Base-by-base conservation (phyloP, 1,140 invertebrate species). In the Homarus americanus region DNA sequence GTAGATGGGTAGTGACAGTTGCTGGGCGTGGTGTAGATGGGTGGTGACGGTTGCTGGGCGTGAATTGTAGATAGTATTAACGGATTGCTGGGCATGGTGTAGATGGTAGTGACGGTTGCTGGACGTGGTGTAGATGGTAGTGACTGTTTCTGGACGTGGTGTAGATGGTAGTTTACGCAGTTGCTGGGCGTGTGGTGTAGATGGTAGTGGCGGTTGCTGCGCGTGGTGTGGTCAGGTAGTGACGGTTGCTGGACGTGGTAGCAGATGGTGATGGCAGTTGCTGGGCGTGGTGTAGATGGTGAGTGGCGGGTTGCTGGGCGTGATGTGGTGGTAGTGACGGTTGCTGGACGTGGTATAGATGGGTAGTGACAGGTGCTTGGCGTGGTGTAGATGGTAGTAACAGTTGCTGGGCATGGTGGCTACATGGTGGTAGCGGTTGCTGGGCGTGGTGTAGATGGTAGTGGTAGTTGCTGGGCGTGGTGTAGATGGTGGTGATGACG, bases 241-340 rank as follows among this genome's bases (percentile, higher is more conserved):
- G 32, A n/a, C 32, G 17, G 63, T 24, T 69, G 76, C 58, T 79
- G 86, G 75, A 58, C 28, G 76, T 66, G 86, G 53, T 36, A 86
- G 80, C n/a, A 72, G 63, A 40, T 82, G 75, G 69, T 85, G 63
- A 40, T 78, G 79, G 84, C 80, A 82, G 73, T 72, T 58, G 53
- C 84, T n/a, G 82, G 84, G 49, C 49, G 82, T 92, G 82, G 66
- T n/a, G n/a, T n/a, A n/a, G n/a, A n/a, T n/a, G n/a, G n/a, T n/a
- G 24, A n/a, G n/a, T n/a, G n/a, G n/a, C n/a, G n/a, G n/a, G n/a
- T n/a, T n/a, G n/a, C n/a, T n/a, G n/a, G n/a, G n/a, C n/a, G n/a
- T n/a, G n/a, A n/a, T n/a, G n/a, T n/a, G n/a, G n/a, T n/a, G n/a
- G n/a, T n/a, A n/a, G n/a, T n/a, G n/a, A n/a, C n/a, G n/a, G n/a